Evolutionary conservation across 2,888 invertebrate species (phyloP).

Genomic region (Aspidapion aeneum): DNA sequence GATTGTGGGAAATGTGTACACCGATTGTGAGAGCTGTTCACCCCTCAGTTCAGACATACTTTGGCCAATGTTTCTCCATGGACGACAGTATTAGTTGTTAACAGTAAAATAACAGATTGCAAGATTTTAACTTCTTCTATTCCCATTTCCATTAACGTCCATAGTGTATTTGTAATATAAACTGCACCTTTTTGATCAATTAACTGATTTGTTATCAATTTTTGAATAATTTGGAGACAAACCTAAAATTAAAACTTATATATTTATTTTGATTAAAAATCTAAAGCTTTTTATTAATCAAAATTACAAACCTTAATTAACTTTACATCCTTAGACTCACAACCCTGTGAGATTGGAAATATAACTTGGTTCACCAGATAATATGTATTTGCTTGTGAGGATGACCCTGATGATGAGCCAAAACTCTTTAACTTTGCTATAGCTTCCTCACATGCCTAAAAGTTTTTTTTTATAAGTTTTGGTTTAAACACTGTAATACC

Average conservation of each 20-base stretch:
- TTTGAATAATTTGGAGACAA: conserved; percentile 90
- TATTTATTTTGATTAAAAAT: conserved; percentile 10
- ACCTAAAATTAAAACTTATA: conserved; percentile 65
- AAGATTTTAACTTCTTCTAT: conserved; percentile 94
- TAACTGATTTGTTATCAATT: conserved; percentile 85
- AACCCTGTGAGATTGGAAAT: conserved; percentile 95
- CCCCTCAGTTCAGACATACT: too few species aligned
- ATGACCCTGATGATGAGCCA: too few species aligned
- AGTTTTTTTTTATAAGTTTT: too few species aligned
- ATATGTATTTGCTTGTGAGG: conserved; percentile 77
- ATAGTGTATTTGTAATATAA: conserved; percentile 89
- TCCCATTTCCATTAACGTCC: conserved; percentile 91
- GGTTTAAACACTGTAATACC: too few species aligned
- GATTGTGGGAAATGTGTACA: too few species aligned
- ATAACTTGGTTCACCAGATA: conserved; percentile 92
- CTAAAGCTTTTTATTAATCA: background rate
- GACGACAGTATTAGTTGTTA: conserved; percentile 94
- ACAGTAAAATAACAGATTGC: conserved; percentile 89
- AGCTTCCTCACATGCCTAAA: conserved; percentile 93
- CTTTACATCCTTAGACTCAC: conserved; percentile 95
- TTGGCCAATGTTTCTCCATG: conserved; percentile 93
- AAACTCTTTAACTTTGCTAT: conserved; percentile 81
- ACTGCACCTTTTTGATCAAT: conserved; percentile 90
- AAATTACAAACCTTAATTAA: conserved; percentile 71
- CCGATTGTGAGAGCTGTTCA: too few species aligned